Evolutionary conservation across 92 coral and sea anemone genomes (phyloP).

Genomic region (Micromussa lordhowensis): DNA sequence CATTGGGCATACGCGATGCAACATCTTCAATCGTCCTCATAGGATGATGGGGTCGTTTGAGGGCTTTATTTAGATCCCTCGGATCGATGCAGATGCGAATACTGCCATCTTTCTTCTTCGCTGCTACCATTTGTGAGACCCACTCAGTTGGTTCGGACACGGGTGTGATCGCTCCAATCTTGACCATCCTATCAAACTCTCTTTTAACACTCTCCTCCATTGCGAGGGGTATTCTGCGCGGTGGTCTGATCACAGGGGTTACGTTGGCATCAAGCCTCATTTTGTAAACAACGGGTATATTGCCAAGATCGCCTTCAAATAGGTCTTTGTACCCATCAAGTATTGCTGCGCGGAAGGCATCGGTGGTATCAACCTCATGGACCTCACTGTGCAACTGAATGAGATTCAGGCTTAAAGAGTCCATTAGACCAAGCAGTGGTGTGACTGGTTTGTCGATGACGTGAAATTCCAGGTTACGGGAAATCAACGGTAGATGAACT

Average conservation of each 20-base stretch:
- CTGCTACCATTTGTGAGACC: no score
- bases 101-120: no score
- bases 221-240: slow-evolving; percentile 44
- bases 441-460: no score
- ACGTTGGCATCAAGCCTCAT: slow-evolving; percentile 46
- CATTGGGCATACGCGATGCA: no score
- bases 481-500: slow-evolving; percentile 21
- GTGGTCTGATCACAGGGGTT: slow-evolving; percentile 49
- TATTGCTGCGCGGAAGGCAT: slow-evolving; percentile 15
- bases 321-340: slow-evolving; percentile 39
- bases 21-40: no score
- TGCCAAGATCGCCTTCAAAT: slow-evolving; percentile 55
- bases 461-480: slow-evolving; percentile 45
- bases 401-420: slow-evolving; percentile 33
- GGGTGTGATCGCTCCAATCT: slow-evolving; percentile 48
- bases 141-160: no score
- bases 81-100: no score
- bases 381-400: slow-evolving; percentile 43
- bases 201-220: slow-evolving; percentile 44
- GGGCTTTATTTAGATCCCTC: no score
- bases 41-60: no score
- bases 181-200: slow-evolving; percentile 47
- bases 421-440: slow-evolving; percentile 56
- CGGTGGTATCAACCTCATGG: slow-evolving; percentile 42
- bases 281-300: slow-evolving; percentile 40